Evolutionary conservation across 2,888 invertebrate genomes (phyloP), one percentile per base, ranked within the genome.

Genomic region (Drosophila silvestris): DNA sequence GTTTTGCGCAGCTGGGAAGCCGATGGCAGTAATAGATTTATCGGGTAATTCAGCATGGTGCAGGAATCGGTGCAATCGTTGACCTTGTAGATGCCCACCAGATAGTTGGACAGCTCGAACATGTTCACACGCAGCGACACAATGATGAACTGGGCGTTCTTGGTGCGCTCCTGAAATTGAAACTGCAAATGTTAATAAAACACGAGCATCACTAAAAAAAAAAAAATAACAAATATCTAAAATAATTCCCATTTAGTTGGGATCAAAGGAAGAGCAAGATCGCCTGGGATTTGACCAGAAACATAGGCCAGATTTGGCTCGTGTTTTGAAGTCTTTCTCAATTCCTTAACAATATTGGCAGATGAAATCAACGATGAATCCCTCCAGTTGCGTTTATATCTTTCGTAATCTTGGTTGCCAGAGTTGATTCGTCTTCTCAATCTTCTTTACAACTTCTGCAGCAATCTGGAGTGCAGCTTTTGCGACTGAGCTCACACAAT

Each of bases 101-200:
- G 94, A 68, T 97, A 95, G 92, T 99, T 97, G 1, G 97, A 97
- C 22, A 98, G 94, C 91, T 99, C 99, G 92, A 99, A 99, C 99
- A 99, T 99, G 92, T 99, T 98, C 77, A 98, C 97, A 0, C 99
- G 95, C 44, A 99, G 95, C 0, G 99, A 99, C 77, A 99, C 99
- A 79, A 99, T 98, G 76, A 99, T 98, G 91, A 99, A 99, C 93
- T 99, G 99, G 0, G 99, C 99, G 93, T 99, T 99, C 93, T 97
- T 97, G 0, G 99, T 99, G 39, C 98, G 95, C 89, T 99, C 98
- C 97, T 97, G 66, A 66, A 56, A 77, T 37, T 0, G 0, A n/a
- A 39, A 56, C 4, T 6, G 6, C n/a, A 32, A 28, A n/a, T 6
- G 7, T 35, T 59, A 19, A 33, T 33, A 9, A 26, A 26, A 26